Conservation (phyloP, 1,140 invertebrate genomes). For the Lutraria rhynchaena region DNA sequence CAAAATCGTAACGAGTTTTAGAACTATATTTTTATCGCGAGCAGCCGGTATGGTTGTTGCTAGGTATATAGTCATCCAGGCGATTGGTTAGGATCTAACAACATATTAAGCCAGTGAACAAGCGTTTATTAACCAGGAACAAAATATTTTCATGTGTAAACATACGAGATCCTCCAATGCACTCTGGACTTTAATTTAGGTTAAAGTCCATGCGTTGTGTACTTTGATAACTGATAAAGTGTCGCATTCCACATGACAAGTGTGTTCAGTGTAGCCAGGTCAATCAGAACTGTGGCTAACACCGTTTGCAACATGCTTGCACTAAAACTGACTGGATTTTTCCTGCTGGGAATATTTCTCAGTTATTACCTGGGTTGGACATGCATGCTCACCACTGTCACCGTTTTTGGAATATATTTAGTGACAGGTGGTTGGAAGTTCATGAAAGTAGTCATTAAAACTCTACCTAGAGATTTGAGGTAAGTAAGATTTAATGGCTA, state of each 20-base stretch:
- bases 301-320: conserved; percentile 43
- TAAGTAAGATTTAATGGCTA: too few relatives aligned
- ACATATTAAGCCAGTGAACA: too few relatives aligned
- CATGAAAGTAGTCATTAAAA: conserved; percentile 41
- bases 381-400: conserved; percentile 34
- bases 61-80: too few relatives aligned
- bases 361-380: conserved; percentile 43
- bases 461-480: conserved; percentile 48
- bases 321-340: conserved; percentile 27
- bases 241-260: conserved; percentile 34
- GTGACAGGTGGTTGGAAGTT: conserved; percentile 52
- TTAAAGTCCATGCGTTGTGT: conserved; percentile 25
- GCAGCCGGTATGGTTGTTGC: too few relatives aligned
- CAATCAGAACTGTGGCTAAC: neutral
- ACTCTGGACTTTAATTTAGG: too few relatives aligned
- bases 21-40: too few relatives aligned
- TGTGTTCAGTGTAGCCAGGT: conserved; percentile 41
- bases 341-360: conserved; percentile 34
- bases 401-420: conserved; percentile 27
- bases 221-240: conserved; percentile 31
- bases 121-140: too few relatives aligned
- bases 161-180: too few relatives aligned
- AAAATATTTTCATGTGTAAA: too few relatives aligned
- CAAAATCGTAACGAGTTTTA: too few relatives aligned
- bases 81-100: too few relatives aligned